These are phyloP conservation scores for Pachymerium ferrugineum DNA, from an alignment of 2,888 invertebrate species.

Conservation along the genomic window DNA sequence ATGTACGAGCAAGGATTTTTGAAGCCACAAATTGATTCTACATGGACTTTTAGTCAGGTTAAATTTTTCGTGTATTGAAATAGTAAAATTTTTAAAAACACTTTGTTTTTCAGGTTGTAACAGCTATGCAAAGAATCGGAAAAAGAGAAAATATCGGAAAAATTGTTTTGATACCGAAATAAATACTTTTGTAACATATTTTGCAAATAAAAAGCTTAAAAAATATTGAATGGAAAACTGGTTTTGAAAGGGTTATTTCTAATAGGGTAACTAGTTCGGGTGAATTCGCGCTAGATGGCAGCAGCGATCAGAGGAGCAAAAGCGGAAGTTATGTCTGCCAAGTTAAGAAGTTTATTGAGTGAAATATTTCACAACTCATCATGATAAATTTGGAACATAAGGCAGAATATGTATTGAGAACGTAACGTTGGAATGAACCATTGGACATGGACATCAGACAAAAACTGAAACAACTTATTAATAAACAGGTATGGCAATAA, in stretches of 20 bases:
- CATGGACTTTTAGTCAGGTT: not conserved
- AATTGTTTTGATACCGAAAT: not conserved
- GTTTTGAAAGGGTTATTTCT: not conserved
- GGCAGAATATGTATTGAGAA: too few species aligned
- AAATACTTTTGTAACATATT: too few species aligned
- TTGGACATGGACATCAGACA: not conserved
- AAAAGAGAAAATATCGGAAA: not conserved
- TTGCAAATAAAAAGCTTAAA: too few species aligned
- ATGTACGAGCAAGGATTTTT: not conserved
- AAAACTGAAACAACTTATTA: not conserved
- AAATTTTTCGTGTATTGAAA: not conserved
- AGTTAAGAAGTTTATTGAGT: not conserved
- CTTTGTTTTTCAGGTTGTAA: not conserved
- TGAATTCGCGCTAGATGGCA: too few species aligned
- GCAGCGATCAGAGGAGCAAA: too few species aligned
- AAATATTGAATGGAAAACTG: too few species aligned
- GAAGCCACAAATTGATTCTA: not conserved
- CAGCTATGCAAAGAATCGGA: not conserved
- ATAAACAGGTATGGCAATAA: not conserved
- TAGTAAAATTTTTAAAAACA: not conserved
- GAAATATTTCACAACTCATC: too few species aligned
- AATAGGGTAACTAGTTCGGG: not conserved
- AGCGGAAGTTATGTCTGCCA: not conserved
- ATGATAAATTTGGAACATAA: too few species aligned
- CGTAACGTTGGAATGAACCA: too few species aligned